phyloP scores from a whole-genome alignment of 37 sponge, comb jelly and placozoan species.

The Beroe forskalii region DNA sequence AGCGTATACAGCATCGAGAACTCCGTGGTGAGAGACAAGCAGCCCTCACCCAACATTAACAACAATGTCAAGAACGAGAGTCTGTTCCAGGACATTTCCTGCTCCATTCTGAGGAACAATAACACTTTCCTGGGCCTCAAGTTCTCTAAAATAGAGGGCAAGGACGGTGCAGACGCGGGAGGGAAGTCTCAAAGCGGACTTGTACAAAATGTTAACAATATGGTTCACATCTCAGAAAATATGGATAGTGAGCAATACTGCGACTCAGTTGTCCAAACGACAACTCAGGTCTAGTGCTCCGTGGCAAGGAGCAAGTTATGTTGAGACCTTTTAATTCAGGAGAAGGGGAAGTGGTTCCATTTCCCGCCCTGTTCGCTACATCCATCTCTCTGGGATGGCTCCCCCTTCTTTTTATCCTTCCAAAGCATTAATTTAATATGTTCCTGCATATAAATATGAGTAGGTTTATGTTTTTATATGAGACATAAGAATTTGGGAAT shows the following conservation, averaged over 20 bases:
- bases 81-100: constrained; percentile 7
- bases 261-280: constrained; percentile 14
- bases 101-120: constrained; percentile 6
- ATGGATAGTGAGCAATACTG: neutral
- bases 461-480: too few species aligned
- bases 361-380: too few species aligned
- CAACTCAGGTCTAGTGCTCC: neutral
- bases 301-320: neutral
- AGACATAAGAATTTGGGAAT: too few species aligned
- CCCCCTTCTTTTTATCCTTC: too few species aligned
- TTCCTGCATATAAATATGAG: too few species aligned
- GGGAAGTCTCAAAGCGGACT: neutral
- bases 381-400: too few species aligned
- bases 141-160: constrained; percentile 8
- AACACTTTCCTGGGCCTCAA: neutral
- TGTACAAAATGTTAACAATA: too few species aligned
- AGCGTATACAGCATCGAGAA: constrained; percentile 5
- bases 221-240: constrained; percentile 7
- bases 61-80: constrained; percentile 2
- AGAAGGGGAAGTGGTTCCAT: too few species aligned
- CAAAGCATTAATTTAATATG: too few species aligned
- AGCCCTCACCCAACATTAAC: too few species aligned
- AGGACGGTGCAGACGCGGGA: neutral
- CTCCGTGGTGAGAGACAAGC: neutral
- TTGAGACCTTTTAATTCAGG: too few species aligned